Base-by-base conservation (phyloP, 2,888 invertebrate genomes). In the Callyntrura sp. region DNA sequence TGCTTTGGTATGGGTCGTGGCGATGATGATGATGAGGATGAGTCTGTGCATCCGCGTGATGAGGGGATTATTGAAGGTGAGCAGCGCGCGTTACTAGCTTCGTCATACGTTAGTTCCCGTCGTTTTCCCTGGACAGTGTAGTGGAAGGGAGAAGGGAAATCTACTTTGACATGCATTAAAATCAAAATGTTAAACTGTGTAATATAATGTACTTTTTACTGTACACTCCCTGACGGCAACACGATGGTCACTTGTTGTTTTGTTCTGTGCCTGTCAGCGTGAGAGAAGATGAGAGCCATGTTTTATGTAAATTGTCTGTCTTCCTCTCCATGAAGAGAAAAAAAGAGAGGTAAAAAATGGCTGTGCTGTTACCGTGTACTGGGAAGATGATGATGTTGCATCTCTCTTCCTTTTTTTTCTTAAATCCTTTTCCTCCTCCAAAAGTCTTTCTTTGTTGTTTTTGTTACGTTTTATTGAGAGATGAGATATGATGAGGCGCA, bases 251-350 rank as follows among this genome's bases (percentile, higher is more conserved):
- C 57, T 17, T 25, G 60, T n/a, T n/a, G n/a, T 17, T 48, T 20
- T 70, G 79, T 17, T 65, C 45, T 62, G 14, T 20, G 35, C 43
- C 82, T 76, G 88, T 62, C 88, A 88, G 88, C 88, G 76, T 88
- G 88, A 83, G 76, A 76, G 83, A 83, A 88, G 51, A 76, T 70
- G 28, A 73, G 73, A 88, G 73, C 82, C 88, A 88, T 88, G 88
- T 88, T 88, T 88, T 88, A 88, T 88, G 88, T 88, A 83, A 88
- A 88, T 88, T 88, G 60, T 68, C 55, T 82, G 76, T 62, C 78
- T 78, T 68, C 48, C 23, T 43, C 70, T 70, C n/a, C 17, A 51
- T 51, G 17, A 25, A 60, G 1, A 28, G 25, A 51, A 55, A 14
- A 14, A 20, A 60, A 35, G 25, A 17, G 35, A n/a, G 25, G 35